A percentile compares a stretch with the other conserved stretches of the same genome.
Conservation (phyloP, 1,140 invertebrate genomes). For the Melanaphis sacchari region DNA sequence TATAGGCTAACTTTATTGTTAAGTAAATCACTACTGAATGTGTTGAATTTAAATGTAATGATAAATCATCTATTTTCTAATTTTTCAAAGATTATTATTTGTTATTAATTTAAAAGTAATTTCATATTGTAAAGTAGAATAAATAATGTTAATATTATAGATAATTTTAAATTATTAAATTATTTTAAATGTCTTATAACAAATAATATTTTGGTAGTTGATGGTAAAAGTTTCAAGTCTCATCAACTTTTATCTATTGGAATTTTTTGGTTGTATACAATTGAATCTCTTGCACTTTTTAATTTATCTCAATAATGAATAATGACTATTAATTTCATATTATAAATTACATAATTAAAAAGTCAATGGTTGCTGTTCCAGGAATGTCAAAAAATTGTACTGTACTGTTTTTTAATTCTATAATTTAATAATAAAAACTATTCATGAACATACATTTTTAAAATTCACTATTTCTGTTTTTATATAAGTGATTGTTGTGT, state of each 20-base stretch:
- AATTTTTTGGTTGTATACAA: background rate
- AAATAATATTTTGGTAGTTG: no score
- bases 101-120: no score
- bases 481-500: conserved; percentile 5
- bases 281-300: background rate
- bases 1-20: background rate
- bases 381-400: background rate
- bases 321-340: background rate
- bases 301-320: background rate
- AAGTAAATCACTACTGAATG: background rate
- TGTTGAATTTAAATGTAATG: background rate
- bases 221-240: no score
- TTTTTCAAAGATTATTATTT: background rate
- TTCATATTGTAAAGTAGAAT: no score
- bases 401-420: background rate
- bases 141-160: no score
- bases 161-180: no score
- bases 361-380: background rate
- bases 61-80: background rate
- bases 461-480: background rate
- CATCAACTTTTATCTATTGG: background rate
- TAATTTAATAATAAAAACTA: background rate
- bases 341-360: background rate
- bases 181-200: no score
- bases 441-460: background rate